Conservation (phyloP, 2,888 invertebrate species). For the Hyposoter didymator region DNA sequence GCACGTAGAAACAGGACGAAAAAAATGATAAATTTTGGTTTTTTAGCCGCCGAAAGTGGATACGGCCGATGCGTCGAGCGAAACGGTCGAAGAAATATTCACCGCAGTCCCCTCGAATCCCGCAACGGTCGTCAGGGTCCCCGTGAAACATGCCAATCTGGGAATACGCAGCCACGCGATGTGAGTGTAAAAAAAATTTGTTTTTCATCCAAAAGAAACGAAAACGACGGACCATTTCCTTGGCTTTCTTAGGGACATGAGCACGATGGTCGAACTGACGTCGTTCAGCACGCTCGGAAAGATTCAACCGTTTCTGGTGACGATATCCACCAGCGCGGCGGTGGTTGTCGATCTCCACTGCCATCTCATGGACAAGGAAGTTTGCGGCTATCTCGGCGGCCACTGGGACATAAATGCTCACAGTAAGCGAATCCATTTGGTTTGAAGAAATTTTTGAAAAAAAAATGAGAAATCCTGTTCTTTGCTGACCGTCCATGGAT, state of each 20-base stretch:
- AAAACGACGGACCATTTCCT: neutral
- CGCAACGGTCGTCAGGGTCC: conserved; percentile 79
- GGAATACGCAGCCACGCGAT: conserved; percentile 83
- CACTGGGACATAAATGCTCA: conserved; percentile 97
- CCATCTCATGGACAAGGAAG: conserved; percentile 96
- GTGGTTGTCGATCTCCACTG: conserved; percentile 96
- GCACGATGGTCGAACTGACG: conserved; percentile 94
- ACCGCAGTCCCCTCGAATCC: conserved; percentile 57
- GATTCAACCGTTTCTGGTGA: conserved; percentile 96
- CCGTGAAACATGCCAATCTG: conserved; percentile 83
- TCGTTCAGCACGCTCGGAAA: conserved; percentile 95
- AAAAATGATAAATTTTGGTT: neutral
- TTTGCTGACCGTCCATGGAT: too few species aligned
- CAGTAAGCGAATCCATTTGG: conserved; percentile 87
- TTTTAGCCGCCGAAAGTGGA: conserved; percentile 64
- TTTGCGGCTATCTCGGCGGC: conserved; percentile 98
- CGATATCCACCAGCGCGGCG: conserved; percentile 94
- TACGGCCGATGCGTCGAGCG: conserved; percentile 67
- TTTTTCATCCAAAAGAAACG: neutral
- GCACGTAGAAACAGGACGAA: neutral
- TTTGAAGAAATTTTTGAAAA: neutral
- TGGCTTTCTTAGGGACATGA: conserved; percentile 90
- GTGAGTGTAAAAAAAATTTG: conserved; percentile 71
- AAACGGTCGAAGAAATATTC: conserved; percentile 67
- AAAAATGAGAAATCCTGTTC: neutral